Conservation (phyloP, 2,113 vertebrate species). For the Agapornis roseicollis region DNA sequence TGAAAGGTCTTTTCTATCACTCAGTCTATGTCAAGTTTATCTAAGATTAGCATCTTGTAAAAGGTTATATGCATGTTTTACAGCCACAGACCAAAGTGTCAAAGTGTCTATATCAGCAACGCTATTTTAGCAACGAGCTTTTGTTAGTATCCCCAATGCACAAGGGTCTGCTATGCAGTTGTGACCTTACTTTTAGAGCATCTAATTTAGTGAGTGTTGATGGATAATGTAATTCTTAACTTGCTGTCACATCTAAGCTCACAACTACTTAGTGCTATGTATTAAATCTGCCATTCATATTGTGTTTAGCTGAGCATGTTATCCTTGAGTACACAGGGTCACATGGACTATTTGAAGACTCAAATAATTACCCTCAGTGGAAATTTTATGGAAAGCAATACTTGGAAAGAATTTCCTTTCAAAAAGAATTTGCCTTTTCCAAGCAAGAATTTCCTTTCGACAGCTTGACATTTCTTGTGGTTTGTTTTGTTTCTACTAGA, state of each 20-base stretch:
- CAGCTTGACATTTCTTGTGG: not conserved
- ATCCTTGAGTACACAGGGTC: not conserved
- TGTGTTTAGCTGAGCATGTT: not conserved
- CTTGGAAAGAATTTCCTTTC: not conserved
- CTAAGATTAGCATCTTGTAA: not conserved
- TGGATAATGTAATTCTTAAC: not conserved
- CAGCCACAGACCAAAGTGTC: rapidly evolving
- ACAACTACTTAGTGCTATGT: not conserved
- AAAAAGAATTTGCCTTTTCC: too few relatives aligned
- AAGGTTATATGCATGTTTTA: not conserved
- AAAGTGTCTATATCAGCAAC: not conserved
- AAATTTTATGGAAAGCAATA: not conserved
- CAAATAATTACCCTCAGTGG: not conserved
- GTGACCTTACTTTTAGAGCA: not conserved
- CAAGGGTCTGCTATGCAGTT: not conserved
- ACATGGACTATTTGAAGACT: not conserved
- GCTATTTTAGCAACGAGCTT: not conserved
- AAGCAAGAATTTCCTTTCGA: not conserved
- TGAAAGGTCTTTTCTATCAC: not conserved
- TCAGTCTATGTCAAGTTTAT: not conserved
- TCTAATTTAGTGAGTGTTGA: not conserved
- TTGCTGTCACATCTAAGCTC: not conserved
- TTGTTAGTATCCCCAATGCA: not conserved
- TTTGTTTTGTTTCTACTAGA: not conserved
- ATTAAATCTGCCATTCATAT: not conserved